A percentile compares a stretch with the other conserved stretches of the same genome.
phyloP scores from a whole-genome alignment of 2,888 invertebrate species.

The Drosophila mercatorum region DNA sequence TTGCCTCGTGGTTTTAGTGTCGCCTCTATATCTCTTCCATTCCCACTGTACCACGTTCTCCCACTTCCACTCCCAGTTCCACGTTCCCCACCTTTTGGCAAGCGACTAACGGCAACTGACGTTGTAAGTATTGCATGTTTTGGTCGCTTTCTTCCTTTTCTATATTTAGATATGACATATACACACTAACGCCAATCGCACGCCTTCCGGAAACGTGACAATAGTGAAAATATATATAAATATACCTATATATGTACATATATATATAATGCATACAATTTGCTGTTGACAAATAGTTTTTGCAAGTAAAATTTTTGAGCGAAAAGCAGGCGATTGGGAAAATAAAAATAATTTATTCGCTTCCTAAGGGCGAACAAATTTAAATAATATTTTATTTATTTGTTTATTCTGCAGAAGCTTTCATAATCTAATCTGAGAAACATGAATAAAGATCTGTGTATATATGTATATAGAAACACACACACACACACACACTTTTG shows the following conservation, averaged over 20 bases:
- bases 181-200: conserved; percentile 58
- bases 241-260: background rate
- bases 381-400: background rate
- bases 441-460: background rate
- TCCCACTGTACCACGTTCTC: background rate
- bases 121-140: conserved; percentile 71
- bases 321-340: background rate
- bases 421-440: conserved; percentile 16
- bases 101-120: conserved; percentile 45
- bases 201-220: conserved; percentile 69
- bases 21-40: background rate
- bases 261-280: background rate
- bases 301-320: background rate
- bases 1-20: conserved; percentile 36
- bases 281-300: conserved; percentile 14
- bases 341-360: background rate
- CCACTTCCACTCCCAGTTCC: background rate
- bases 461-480: no score
- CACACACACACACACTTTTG: background rate
- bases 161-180: conserved; percentile 72
- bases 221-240: conserved; percentile 14
- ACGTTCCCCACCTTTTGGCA: conserved; percentile 20
- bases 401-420: conserved; percentile 2
- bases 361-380: background rate
- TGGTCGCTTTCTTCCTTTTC: conserved; percentile 55